Conservation (phyloP, 2,113 vertebrate species). For the Cichladusa arquata region DNA sequence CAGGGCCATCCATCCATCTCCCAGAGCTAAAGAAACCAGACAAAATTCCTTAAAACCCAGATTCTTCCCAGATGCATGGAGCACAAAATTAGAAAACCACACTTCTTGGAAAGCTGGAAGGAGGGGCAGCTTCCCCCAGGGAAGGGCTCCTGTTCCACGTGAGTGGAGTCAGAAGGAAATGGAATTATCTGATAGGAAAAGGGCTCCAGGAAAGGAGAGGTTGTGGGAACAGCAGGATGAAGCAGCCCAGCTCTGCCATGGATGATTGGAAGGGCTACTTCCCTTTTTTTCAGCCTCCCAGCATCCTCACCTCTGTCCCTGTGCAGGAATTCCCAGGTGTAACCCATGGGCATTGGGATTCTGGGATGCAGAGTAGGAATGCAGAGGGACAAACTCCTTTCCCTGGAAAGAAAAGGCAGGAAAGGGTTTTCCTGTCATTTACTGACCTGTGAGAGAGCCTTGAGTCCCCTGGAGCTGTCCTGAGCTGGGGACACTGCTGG, state of each 20-base stretch:
- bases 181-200: background rate
- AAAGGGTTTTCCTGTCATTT: background rate
- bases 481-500: background rate
- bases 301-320: background rate
- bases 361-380: background rate
- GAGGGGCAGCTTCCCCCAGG: background rate
- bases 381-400: background rate
- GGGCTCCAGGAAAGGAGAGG: background rate
- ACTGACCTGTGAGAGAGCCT: background rate
- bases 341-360: fast-evolving
- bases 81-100: slow-evolving; percentile 6
- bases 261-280: background rate
- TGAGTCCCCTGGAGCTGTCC: fast-evolving
- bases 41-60: background rate
- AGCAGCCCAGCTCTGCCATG: background rate
- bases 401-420: background rate
- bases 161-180: background rate
- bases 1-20: background rate
- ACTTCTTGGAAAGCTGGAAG: background rate
- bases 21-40: background rate
- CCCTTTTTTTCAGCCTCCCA: background rate
- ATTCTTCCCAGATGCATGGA: background rate
- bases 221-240: background rate
- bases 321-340: background rate
- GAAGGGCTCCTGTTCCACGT: background rate